Evolutionary conservation across 2,888 invertebrate species (phyloP).

Genomic region (Lasius fuliginosus): DNA sequence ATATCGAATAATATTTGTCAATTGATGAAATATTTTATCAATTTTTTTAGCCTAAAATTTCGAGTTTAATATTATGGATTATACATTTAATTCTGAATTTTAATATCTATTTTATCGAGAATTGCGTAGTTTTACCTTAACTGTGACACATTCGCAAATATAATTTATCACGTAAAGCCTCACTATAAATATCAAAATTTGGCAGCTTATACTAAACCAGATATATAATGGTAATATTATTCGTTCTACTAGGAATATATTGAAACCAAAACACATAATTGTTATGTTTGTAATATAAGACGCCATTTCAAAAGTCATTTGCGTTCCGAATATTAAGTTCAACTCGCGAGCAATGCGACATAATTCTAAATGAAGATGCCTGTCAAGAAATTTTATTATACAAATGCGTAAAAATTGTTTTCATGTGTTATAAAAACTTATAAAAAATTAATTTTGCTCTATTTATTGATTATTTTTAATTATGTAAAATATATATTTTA

Average conservation of each 20-base stretch:
- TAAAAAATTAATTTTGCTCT: neutral
- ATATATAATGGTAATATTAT: neutral
- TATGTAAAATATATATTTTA: neutral
- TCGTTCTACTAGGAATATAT: neutral
- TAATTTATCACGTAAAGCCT: neutral
- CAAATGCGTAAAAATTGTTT: neutral
- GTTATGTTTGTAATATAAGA: neutral
- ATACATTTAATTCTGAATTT: neutral
- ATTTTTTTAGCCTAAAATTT: conserved; percentile 36
- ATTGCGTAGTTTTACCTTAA: conserved; percentile 22
- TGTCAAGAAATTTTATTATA: conserved; percentile 1
- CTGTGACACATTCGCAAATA: conserved; percentile 6
- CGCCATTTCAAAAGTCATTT: conserved; percentile 12
- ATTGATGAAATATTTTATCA: conserved; percentile 9
- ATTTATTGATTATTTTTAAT: neutral
- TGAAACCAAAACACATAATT: neutral
- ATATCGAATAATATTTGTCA: neutral
- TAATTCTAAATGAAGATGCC: conserved; percentile 47
- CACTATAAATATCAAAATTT: neutral
- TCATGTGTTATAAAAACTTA: neutral
- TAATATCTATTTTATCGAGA: neutral
- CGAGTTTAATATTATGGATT: neutral
- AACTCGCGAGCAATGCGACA: conserved; percentile 27
- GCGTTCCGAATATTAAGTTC: conserved; percentile 33
- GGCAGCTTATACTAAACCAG: neutral